These are phyloP conservation scores for Coboldia fuscipes DNA, from an alignment of 1,140 invertebrate species.

Conservation along the genomic window DNA sequence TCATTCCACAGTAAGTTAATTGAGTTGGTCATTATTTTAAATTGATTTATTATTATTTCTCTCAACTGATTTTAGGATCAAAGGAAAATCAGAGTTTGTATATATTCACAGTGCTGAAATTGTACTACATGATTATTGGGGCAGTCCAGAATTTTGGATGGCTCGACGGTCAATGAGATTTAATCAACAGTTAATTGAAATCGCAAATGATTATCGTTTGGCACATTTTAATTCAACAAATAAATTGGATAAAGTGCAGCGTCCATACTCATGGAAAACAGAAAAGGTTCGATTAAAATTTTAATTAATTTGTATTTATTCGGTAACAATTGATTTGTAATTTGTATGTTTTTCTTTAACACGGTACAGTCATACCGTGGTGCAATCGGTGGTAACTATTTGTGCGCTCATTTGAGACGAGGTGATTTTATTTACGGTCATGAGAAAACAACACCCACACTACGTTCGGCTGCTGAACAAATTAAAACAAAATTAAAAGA, in stretches of 20 bases:
- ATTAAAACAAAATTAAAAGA: conserved; percentile 35
- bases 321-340: background rate
- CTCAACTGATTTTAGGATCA: background rate
- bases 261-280: conserved; percentile 14
- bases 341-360: background rate
- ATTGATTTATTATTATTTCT: too few species aligned
- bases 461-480: conserved; percentile 48
- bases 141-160: conserved; percentile 61
- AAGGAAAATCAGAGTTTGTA: conserved; percentile 28
- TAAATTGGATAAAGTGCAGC: conserved; percentile 20
- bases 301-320: conserved; percentile 22
- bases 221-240: conserved; percentile 36
- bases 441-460: conserved; percentile 38
- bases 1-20: conserved; percentile 14
- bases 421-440: conserved; percentile 55
- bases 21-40: too few species aligned
- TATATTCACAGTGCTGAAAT: conserved; percentile 78
- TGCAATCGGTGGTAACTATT: conserved; percentile 50
- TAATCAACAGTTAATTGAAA: conserved; percentile 37
- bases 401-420: conserved; percentile 60
- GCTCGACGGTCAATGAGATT: conserved; percentile 84
- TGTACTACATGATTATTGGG: conserved; percentile 70
- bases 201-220: conserved; percentile 48
- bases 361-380: conserved; percentile 14
- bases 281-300: conserved; percentile 7